Evolutionary conservation across 2,113 vertebrate genomes (phyloP), one percentile per base, ranked within the genome.

Genomic region (Nematolebias whitei): DNA sequence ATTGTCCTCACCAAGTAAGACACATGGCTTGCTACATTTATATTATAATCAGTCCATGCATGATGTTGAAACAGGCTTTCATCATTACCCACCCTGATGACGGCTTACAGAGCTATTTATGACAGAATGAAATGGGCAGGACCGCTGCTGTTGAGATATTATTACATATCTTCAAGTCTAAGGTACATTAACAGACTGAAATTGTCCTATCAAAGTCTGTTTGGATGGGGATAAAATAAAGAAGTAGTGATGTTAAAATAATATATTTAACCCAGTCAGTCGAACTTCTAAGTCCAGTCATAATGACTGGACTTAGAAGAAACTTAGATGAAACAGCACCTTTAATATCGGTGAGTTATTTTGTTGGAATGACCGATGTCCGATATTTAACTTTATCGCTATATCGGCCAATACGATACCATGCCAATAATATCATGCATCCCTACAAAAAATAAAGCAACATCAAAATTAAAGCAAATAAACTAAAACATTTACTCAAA

Each of bases 1-100:
- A 99, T 99, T 62, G 97, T 99, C 53, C 92, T 99, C 61, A 99
- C 98, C 68, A 99, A 99, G 98, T 99, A 95, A 91, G 80, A 52
- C 44, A 16, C 19, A 48, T 23, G n/a, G 51, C 23, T 47, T 10
- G 11, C 5, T 56, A 35, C 1, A 40, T 59, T 52, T 53, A 39
- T 1, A 39, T 58, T 51, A 50, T 48, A 22, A 48, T 64, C 67
- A 53, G 23, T n/a, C 15, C 15, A 23, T 15, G 1, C 22, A 4
- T 43, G 38, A 54, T 60, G 54, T 62, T 53, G 20, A 44, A 16
- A 64, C 24, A 62, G 45, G 11, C 41, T 66, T 53, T 63, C 18
- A 68, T 19, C 41, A 45, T 10, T 12, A 29, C 19, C 20, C 45
- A 20, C n/a, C 50, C 29, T 32, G 24, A 52, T 52, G 50, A 52